These are phyloP conservation scores for Fregata magnificens DNA, from an alignment of 2,113 vertebrate genomes.

Conservation along the genomic window DNA sequence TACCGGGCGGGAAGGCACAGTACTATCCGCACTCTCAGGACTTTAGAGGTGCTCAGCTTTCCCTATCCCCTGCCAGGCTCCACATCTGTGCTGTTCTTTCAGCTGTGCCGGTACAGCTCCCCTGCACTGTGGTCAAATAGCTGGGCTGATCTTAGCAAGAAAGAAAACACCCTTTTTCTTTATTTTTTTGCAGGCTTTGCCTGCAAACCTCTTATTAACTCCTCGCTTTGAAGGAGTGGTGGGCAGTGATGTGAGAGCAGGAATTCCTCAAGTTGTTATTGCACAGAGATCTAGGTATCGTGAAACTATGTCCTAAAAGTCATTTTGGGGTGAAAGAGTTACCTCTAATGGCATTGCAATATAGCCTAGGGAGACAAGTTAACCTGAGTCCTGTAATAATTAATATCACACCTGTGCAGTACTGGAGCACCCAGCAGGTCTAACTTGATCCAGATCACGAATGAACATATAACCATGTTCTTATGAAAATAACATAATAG, in stretches of 20 bases:
- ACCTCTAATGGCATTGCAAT: background rate
- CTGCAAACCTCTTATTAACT: background rate
- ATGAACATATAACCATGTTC: background rate
- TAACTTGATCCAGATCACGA: background rate
- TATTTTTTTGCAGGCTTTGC: background rate
- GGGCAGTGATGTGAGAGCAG: background rate
- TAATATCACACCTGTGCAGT: background rate
- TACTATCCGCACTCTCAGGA: background rate
- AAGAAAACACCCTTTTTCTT: background rate
- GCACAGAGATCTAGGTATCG: background rate
- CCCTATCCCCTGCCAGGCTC: background rate
- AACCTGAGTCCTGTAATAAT: background rate
- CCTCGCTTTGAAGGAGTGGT: background rate
- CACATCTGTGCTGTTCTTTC: background rate
- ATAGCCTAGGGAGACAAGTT: background rate
- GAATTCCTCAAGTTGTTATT: background rate
- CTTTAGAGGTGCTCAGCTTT: background rate
- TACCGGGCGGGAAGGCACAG: background rate
- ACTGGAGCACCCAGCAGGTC: background rate
- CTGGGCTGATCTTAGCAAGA: background rate
- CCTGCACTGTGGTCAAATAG: background rate
- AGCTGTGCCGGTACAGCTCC: background rate
- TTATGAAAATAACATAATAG: background rate
- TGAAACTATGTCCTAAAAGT: background rate
- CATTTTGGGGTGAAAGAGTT: background rate